Conservation (phyloP, 2,797 vertebrate genomes). For the Mareca strepera region DNA sequence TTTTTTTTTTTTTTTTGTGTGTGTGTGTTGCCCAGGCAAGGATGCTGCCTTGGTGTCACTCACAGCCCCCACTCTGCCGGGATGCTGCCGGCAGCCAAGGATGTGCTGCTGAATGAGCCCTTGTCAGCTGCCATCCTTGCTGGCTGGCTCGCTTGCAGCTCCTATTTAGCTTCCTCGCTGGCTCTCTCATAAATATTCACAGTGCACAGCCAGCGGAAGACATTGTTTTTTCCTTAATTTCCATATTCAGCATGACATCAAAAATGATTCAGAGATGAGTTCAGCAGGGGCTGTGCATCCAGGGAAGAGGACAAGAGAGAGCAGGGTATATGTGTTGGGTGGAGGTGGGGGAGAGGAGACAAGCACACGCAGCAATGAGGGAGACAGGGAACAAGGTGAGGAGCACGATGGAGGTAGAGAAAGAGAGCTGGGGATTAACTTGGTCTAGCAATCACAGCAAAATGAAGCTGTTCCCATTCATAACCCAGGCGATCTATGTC, state of each 20-base stretch:
- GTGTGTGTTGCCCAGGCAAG: constrained; percentile 1
- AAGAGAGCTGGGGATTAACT: constrained; percentile 35
- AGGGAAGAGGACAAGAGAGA: constrained; percentile 16
- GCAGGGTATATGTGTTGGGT: neutral
- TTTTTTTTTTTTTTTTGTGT: too few relatives aligned
- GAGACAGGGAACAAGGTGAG: neutral
- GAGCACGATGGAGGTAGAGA: neutral
- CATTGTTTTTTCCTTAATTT: constrained; percentile 67
- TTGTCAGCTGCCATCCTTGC: constrained; percentile 62
- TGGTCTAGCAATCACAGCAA: constrained; percentile 28
- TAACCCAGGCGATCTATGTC: constrained; percentile 52
- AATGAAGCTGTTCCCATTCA: constrained; percentile 64
- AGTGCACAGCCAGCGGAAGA: constrained; percentile 61
- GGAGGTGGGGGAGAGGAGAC: neutral
- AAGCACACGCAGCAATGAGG: neutral
- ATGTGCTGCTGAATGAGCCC: constrained; percentile 52
- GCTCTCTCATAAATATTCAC: constrained; percentile 75
- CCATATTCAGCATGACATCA: constrained; percentile 71
- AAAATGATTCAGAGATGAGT: constrained; percentile 47
- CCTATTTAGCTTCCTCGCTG: constrained; percentile 38
- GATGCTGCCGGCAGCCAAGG: constrained; percentile 33
- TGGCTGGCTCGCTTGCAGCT: constrained; percentile 34
- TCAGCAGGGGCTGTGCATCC: constrained; percentile 27
- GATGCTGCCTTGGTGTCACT: constrained; percentile 11
- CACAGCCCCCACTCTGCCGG: constrained; percentile 19